Evolutionary conservation across 64 coral and sea anemone species (phyloP).

Genomic region (Orbicella faveolata): DNA sequence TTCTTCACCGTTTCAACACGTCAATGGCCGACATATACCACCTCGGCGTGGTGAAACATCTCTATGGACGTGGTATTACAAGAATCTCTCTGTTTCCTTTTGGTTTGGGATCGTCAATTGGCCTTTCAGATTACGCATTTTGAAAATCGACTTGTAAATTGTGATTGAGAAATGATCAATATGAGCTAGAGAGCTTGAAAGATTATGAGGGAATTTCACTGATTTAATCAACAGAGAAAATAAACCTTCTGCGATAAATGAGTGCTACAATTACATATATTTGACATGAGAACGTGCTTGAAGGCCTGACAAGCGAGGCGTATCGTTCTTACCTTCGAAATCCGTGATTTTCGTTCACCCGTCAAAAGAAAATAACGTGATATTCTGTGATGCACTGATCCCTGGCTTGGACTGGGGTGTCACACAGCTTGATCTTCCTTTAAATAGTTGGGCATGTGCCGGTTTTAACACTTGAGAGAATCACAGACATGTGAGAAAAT

Average conservation of each 20-base stretch:
- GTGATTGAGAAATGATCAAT: neutral
- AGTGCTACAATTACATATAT: neutral
- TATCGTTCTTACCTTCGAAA: neutral
- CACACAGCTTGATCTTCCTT: neutral
- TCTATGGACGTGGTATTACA: no score
- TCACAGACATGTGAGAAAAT: slow-evolving; percentile 15
- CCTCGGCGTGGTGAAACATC: no score
- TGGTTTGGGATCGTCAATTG: no score
- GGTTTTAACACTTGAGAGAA: neutral
- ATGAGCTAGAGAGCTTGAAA: neutral
- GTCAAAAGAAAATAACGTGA: neutral
- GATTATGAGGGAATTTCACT: neutral
- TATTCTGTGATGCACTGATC: neutral
- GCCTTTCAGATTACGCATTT: neutral
- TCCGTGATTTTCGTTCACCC: neutral
- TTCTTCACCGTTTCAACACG: neutral
- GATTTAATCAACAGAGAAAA: slow-evolving; percentile 36
- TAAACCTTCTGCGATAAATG: neutral
- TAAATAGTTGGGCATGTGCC: neutral
- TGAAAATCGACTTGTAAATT: neutral
- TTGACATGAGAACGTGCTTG: neutral
- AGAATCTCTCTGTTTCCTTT: no score
- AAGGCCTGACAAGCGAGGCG: neutral
- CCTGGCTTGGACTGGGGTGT: neutral
- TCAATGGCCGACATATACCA: neutral